Base-by-base conservation (phyloP, 2,113 vertebrate species). In the Phylloscopus trochilus region DNA sequence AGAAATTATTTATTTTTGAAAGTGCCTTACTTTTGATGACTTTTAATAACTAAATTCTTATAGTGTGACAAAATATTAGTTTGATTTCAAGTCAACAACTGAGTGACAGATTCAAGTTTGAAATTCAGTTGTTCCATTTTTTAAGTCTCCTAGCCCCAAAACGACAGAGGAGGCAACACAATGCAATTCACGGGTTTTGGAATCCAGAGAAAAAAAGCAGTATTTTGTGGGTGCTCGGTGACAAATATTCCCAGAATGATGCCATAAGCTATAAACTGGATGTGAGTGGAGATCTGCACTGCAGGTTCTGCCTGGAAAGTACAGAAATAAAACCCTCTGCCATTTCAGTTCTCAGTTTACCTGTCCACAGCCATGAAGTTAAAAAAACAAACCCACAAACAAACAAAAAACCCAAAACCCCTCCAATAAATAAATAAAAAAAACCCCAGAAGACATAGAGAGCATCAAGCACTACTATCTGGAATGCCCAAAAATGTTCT, bases 81-180 rank as follows among this genome's bases (percentile, higher is more conserved):
- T 83, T 56, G 28, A 78, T 62, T 97, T 97, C 81, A 89, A 89
- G 55, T 67, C 10, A 15, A 52, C 2, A 3, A 6, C 2, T 64
- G 44, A 85, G 17, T 53, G 70, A 85, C 9, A 82, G n/a, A 44
- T 52, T 63, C 35, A 60, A 44, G 24, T 89, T 68, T 83, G 90
- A 87, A 64, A 82, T 28, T 68, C 23, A 47, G 5, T 62, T 94
- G 84, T 72, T 95, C 86, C 80, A 90, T 89, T 97, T 96, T 75
- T 69, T 33, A 72, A 93, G 76, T 85, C 43, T 88, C 66, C 52
- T 69, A 90, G 63, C 39, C 52, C 75, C 21, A 53, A 43, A 53
- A 83, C 58, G 56, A 74, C 4, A 75, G 70, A 95, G 75, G 76
- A 95, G 43, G 59, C 56, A 89, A 91, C 8, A 78, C 15, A 56